Evolutionary conservation across 2,113 vertebrate genomes (phyloP), one percentile per base, ranked within the genome.

Genomic region (Eudyptes chrysolophus): DNA sequence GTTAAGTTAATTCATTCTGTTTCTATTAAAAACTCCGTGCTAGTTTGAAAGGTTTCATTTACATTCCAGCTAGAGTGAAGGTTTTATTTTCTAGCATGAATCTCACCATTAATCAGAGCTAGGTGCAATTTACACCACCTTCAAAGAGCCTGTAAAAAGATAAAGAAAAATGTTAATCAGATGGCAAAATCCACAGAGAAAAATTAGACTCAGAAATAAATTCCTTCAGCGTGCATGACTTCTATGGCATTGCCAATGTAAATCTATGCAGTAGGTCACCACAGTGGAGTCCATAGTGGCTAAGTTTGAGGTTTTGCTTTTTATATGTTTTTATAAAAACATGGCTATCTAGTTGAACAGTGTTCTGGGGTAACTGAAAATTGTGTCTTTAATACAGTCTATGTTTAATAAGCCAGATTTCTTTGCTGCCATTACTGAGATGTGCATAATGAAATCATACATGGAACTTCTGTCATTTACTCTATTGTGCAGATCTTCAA

Each of bases 141-240:
- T 97, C 93, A 94, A 92, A 94, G 89, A 84, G 38, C 66, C 70
- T 93, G 87, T 89, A 76, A 97, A 75, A 97, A 96, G 92, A 96
- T 95, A 97, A 97, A 69, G 13, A 70, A 95, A 86, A 96, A 92
- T 74, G 60, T 90, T 97, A 97, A 95, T 96, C 61, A 93, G 93
- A 94, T 95, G 74, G 58, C 83, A 90, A 96, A 97, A 96, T 96
- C 94, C 95, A 76, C 34, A 16, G 72, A 89, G 49, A 75, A 92
- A 96, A 97, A 89, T 65, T 96, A 15, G 13, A 36, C 81, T 96
- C 49, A 90, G 76, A 97, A 97, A 95, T 69, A 95, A 98, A 98
- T 96, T 93, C 93, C 95, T 98, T 92, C 90, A 97, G 77, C 18
- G 29, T 96, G 84, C 84, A 95, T 87, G 68, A 88, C 69, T 98